Percentiles rank a stretch among this genome's conserved stretches.
Conservation (phyloP, 2,888 invertebrate genomes). For the Mesorhabditis belari region DNA sequence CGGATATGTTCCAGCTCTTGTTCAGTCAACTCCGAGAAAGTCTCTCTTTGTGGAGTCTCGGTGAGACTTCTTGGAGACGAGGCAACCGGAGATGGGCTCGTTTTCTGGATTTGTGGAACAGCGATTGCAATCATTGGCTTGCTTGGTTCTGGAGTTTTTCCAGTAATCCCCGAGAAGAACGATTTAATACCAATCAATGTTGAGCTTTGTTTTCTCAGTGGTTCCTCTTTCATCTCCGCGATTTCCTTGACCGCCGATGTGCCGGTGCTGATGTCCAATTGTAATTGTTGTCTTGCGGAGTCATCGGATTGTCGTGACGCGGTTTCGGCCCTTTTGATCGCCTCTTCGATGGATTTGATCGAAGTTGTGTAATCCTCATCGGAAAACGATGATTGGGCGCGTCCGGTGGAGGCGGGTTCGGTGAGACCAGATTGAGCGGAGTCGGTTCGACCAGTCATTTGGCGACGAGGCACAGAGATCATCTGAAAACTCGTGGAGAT, state of each 20-base stretch:
- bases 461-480: background rate
- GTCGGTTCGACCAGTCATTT: background rate
- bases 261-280: background rate
- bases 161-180: conserved; percentile 5
- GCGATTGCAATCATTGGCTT: conserved; percentile 1
- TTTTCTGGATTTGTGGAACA: background rate
- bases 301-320: background rate
- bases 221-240: background rate
- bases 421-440: background rate
- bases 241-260: background rate
- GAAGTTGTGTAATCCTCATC: background rate
- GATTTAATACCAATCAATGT: background rate
- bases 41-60: background rate
- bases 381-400: background rate
- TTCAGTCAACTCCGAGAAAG: conserved; percentile 13
- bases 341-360: background rate
- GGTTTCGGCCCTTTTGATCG: background rate
- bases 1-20: conserved; percentile 31
- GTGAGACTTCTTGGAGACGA: background rate
- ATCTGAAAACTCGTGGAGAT: background rate
- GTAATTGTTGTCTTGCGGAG: background rate
- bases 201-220: background rate
- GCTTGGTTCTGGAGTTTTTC: conserved; percentile 11
- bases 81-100: background rate
- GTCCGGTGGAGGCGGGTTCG: background rate